Percentiles rank a stretch among this genome's conserved stretches.
phyloP scores from a whole-genome alignment of 2,113 vertebrate species.

The Atrichornis clamosus region DNA sequence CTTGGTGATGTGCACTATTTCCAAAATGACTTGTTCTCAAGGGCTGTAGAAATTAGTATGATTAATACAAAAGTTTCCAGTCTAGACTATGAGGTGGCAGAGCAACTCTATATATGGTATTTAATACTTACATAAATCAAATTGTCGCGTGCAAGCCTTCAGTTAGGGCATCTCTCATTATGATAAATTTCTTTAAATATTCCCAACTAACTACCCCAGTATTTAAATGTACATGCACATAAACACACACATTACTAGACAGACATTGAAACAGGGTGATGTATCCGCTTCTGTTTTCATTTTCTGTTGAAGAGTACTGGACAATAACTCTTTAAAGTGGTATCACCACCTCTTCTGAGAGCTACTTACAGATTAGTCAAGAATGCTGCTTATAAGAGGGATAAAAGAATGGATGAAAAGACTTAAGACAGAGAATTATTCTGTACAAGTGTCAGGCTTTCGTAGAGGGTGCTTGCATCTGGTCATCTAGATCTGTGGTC shows the following conservation, averaged over 20 bases:
- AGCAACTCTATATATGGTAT: background rate
- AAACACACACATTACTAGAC: background rate
- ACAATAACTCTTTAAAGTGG: background rate
- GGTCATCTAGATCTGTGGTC: background rate
- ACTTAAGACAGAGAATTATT: background rate
- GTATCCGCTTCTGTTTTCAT: background rate
- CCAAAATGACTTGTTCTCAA: background rate
- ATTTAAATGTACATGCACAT: background rate
- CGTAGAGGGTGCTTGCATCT: background rate
- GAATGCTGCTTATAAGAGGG: background rate
- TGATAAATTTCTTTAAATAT: background rate
- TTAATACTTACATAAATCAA: background rate
- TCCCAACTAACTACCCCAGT: background rate
- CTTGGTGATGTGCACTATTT: constrained; percentile 9
- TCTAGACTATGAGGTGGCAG: background rate
- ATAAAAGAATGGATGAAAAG: background rate
- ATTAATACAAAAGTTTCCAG: background rate
- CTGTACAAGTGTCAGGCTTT: background rate
- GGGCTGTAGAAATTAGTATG: background rate
- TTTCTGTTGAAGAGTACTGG: background rate
- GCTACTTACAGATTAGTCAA: background rate
- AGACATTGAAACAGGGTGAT: background rate
- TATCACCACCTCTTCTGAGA: background rate
- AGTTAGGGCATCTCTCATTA: background rate
- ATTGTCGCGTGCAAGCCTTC: background rate